Base-by-base conservation (phyloP, 2,797 vertebrate species). In the Sebastes umbrosus region DNA sequence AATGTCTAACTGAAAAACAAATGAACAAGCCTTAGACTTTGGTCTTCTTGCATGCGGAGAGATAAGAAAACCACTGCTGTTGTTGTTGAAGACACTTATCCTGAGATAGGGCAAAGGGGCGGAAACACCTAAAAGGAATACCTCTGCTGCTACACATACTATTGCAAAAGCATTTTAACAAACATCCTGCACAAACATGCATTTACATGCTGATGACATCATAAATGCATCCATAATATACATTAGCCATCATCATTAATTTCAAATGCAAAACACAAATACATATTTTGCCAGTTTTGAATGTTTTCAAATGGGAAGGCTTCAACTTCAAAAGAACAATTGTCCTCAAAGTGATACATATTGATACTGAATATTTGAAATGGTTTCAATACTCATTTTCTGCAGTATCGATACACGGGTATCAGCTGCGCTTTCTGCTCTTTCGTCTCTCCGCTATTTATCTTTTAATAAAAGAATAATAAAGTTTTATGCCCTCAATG, bases 1-100 rank as follows among this genome's bases (percentile, higher is more conserved):
- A 31, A 55, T 68, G 16, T 79, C 5, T 71, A 25, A 80, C 64
- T 66, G 18, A 74, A 60, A 65, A 76, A 62, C 60, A 75, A 77
- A 18, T 10, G 27, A 79, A 34, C 18, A 52, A 31, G n/a, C 55
- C 13, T 25, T 88, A 89, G 86, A 93, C 92, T 93, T 93, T 89
- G 88, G n/a, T 65, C 85, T 72, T 63, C 86, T 72, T 59, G 11
- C 9, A 24, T 25, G 70, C 9, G 29, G 31, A 69, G 60, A 88
- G 88, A 91, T 90, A 91, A 86, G 72, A 75, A 80, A 82, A 63
- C 7, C 9, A 10, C 71, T 43, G 12, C 25, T 54, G 31, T 3
- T 46, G 31, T 60, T 64, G 31, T 20, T 13, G 22, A 63, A 87
- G 74, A 74, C 36, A 60, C 27, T 24, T 55, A 29, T 46, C 12